Base-by-base conservation (phyloP, 2,113 vertebrate species). In the Emberiza fucata region DNA sequence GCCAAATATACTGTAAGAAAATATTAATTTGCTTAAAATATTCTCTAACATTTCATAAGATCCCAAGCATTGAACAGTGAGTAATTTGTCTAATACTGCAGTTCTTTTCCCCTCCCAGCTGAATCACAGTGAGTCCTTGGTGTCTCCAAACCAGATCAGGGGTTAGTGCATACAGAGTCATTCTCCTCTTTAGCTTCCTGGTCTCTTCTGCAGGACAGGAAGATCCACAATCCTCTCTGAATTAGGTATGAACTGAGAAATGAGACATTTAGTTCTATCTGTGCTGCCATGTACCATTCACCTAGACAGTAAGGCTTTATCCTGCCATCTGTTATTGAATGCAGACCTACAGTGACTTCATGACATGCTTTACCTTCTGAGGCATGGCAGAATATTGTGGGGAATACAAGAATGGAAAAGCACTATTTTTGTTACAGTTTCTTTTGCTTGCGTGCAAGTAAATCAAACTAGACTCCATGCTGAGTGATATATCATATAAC, bases 21-120 rank as follows among this genome's bases (percentile, higher is more conserved):
- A 78, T 45, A 96, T 79, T 95, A 24, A 97, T 98, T 97, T 97
- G 75, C 86, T 93, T 97, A 17, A 96, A 97, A 97, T 95, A 97
- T 97, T 96, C 76, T 90, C 83, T 92, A 97, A 88, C 88, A 88
- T 96, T 97, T 94, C 60, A 54, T 87, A 95, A 92, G 84, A 94
- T 95, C 86, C 81, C 93, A 92, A 95, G 94, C 97, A 95, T 93
- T 85, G 83, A 89, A 92, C 83, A 96, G 81, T 94, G 94, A 94
- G 77, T 97, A 91, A 96, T 96, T 93, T 91, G 53, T 87, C 71
- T 81, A 69, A 69, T 70, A 60, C 45, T 81, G 35, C 39, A 69
- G 91, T 86, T 78, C 93, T 88, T 76, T 90, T 96, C 86, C 86
- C 77, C 81, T 94, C 66, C 54, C 66, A 86, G 40, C 72, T 94